Evolutionary conservation across 2,888 invertebrate species (phyloP).

Genomic region (Tipula vernalis): DNA sequence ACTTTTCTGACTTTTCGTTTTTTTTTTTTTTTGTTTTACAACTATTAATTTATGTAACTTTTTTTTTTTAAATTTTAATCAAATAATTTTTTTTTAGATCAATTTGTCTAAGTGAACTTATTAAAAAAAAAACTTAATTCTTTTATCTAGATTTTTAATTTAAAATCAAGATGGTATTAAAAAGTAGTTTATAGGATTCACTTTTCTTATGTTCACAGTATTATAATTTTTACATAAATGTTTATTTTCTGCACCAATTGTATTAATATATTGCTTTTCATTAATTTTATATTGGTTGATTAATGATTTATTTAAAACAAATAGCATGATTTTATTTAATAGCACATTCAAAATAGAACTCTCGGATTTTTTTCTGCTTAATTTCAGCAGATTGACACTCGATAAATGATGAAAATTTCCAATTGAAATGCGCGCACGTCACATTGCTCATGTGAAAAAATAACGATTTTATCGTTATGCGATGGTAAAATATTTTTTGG

Average conservation of each 20-base stretch:
- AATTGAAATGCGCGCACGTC: not conserved
- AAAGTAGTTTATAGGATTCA: conserved; percentile 23
- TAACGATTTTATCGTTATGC: not conserved
- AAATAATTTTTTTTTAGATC: not conserved
- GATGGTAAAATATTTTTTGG: not conserved
- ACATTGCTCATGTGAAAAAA: not conserved
- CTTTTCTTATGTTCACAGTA: conserved; percentile 16
- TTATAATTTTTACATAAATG: conserved; percentile 12
- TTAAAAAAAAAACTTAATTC: not conserved
- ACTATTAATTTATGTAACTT: not conserved
- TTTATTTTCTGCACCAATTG: conserved; percentile 13
- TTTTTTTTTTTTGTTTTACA: not conserved
- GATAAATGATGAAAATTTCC: not conserved
- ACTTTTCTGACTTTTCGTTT: not conserved
- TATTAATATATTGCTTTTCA: conserved; percentile 12
- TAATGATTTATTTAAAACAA: conserved; percentile 30
- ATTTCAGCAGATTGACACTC: not conserved
- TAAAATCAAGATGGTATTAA: conserved; percentile 34
- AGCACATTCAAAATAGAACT: conserved; percentile 19
- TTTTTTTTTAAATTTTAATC: not conserved
- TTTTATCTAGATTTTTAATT: not conserved
- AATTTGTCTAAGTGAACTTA: not conserved
- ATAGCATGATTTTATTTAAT: conserved; percentile 34
- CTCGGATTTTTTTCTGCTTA: not conserved
- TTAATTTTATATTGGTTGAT: conserved; percentile 13